Percentiles rank a stretch among this genome's conserved stretches.
Evolutionary conservation across 2,888 invertebrate genomes (phyloP).

Genomic region (Thecophora atra): DNA sequence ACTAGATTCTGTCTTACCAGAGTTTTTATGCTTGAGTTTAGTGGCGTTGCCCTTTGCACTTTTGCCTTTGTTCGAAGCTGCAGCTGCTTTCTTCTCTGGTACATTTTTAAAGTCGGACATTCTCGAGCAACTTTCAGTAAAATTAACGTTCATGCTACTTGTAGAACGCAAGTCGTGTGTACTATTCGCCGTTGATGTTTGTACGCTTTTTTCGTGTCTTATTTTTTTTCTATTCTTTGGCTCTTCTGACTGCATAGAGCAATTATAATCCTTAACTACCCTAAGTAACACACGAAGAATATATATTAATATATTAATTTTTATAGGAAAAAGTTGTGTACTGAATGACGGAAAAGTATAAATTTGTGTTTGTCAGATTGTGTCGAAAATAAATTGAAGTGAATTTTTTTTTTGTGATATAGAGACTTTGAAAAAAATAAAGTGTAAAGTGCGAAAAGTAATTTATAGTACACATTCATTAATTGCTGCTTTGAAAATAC

Average conservation of each 20-base stretch:
- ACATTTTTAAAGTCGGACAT: neutral
- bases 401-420: too few relatives aligned
- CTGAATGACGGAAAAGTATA: neutral
- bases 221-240: neutral
- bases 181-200: neutral
- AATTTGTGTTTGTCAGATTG: too few relatives aligned
- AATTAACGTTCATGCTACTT: neutral
- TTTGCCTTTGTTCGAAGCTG: neutral
- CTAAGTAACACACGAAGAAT: neutral
- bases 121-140: neutral
- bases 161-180: neutral
- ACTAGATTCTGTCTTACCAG: neutral
- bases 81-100: neutral
- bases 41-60: neutral
- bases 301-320: conserved; percentile 9
- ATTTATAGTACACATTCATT: too few relatives aligned
- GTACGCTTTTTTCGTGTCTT: neutral
- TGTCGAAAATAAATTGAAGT: too few relatives aligned
- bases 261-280: conserved; percentile 3
- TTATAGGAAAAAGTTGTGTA: neutral
- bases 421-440: too few relatives aligned
- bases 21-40: neutral
- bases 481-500: too few relatives aligned
- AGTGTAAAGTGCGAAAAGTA: too few relatives aligned
- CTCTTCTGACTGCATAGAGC: neutral